Percentiles rank a stretch among this genome's conserved stretches.
phyloP scores from a whole-genome alignment of 2,888 invertebrate genomes.

The Ectropis crepuscularia region DNA sequence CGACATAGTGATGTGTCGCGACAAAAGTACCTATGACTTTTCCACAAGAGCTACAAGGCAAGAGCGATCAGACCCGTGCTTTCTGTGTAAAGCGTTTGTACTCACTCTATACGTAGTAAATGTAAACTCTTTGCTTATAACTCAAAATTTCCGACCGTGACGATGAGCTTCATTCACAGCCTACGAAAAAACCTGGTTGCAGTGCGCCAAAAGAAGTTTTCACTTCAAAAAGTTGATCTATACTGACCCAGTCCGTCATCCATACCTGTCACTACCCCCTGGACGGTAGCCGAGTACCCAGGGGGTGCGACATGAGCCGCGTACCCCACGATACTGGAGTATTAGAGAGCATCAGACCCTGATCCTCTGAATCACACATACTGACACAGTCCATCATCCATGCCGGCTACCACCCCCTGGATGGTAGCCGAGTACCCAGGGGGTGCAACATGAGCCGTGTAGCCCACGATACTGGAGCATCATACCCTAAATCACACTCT shows the following conservation, averaged over 20 bases:
- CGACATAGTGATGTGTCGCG: no score
- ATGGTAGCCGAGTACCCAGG: constrained; percentile 92
- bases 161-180: no score
- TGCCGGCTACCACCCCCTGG: constrained; percentile 94
- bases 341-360: constrained; percentile 93
- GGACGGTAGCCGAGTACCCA: constrained; percentile 93
- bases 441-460: constrained; percentile 87
- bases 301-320: constrained; percentile 87
- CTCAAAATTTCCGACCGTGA: no score
- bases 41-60: no score
- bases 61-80: no score
- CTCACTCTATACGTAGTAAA: no score
- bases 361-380: constrained; percentile 85
- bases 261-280: constrained; percentile 94
- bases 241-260: constrained; percentile 91
- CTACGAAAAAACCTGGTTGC: background rate
- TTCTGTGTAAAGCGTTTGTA: no score
- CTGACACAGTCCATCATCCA: constrained; percentile 93
- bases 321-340: constrained; percentile 91
- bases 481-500: constrained; percentile 92
- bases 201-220: background rate
- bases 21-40: no score
- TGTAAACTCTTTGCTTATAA: no score
- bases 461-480: constrained; percentile 92
- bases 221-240: constrained; percentile 5